Percentiles rank a stretch among this genome's conserved stretches.
phyloP scores from a whole-genome alignment of 2,888 invertebrate genomes.

The Macrosoma leucophasiata region DNA sequence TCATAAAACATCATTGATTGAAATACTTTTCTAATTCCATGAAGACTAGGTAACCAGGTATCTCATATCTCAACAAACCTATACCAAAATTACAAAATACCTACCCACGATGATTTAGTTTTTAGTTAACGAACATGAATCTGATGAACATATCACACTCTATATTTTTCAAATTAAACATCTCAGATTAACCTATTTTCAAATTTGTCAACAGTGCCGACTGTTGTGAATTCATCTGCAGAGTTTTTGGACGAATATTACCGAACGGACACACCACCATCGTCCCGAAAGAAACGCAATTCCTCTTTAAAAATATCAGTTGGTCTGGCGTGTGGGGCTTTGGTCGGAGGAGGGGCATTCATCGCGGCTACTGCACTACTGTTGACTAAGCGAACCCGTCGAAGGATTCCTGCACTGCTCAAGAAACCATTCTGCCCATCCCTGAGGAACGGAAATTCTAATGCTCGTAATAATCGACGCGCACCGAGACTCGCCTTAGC shows the following conservation, averaged over 20 bases:
- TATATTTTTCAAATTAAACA: no score
- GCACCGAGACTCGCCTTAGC: constrained; percentile 63
- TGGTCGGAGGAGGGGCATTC: constrained; percentile 74
- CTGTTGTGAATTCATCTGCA: constrained; percentile 76
- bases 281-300: constrained; percentile 57
- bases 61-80: no score
- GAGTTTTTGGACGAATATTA: constrained; percentile 79
- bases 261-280: constrained; percentile 58
- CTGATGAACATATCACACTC: no score
- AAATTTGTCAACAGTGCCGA: constrained; percentile 56
- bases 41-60: no score
- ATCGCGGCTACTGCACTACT: constrained; percentile 78
- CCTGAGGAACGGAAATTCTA: constrained; percentile 46
- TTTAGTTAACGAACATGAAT: no score
- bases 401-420: constrained; percentile 55
- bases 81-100: no score
- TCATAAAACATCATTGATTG: no score
- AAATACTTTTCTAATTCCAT: no score
- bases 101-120: no score
- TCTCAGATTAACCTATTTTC: no score
- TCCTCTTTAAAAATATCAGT: constrained; percentile 70
- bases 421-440: constrained; percentile 70
- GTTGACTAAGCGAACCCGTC: constrained; percentile 69
- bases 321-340: constrained; percentile 57
- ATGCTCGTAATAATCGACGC: constrained; percentile 57